Conservation (phyloP, 2,888 invertebrate species). For the Hypomecis punctinalis region DNA sequence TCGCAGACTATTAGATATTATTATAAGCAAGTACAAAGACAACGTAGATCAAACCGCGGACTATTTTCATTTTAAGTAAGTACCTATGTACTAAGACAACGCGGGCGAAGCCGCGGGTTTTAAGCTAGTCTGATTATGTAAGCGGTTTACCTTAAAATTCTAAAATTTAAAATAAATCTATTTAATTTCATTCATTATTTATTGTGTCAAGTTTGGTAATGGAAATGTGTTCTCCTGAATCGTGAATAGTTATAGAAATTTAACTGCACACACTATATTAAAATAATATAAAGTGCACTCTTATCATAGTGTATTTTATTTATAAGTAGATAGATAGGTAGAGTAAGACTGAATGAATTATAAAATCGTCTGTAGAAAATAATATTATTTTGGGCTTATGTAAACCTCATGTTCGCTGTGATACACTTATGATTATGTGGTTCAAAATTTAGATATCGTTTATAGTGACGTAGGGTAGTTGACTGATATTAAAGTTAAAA, state of each 20-base stretch:
- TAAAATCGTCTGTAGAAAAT: slow-evolving; percentile 59
- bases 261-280: slow-evolving; percentile 70
- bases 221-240: slow-evolving; percentile 54
- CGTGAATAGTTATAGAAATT: slow-evolving; percentile 59
- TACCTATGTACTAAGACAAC: too few species aligned
- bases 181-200: neutral
- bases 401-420: slow-evolving; percentile 74
- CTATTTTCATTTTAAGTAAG: too few species aligned
- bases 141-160: too few species aligned
- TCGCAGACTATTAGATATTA: too few species aligned
- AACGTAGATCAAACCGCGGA: too few species aligned
- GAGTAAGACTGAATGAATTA: slow-evolving; percentile 78
- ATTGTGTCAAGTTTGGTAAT: neutral
- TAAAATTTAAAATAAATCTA: neutral
- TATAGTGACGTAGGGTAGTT: too few species aligned
- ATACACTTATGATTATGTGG: slow-evolving; percentile 57
- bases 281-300: slow-evolving; percentile 75
- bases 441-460: slow-evolving; percentile 40
- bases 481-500: neutral
- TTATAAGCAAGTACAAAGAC: too few species aligned
- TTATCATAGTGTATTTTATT: slow-evolving; percentile 68
- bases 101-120: too few species aligned
- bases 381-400: slow-evolving; percentile 60
- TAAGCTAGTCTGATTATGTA: too few species aligned
- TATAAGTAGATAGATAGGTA: slow-evolving; percentile 71